A percentile compares a stretch with the other conserved stretches of the same genome.
phyloP scores from a whole-genome alignment of 2,888 invertebrate genomes.

The Standfussiana lucernea region DNA sequence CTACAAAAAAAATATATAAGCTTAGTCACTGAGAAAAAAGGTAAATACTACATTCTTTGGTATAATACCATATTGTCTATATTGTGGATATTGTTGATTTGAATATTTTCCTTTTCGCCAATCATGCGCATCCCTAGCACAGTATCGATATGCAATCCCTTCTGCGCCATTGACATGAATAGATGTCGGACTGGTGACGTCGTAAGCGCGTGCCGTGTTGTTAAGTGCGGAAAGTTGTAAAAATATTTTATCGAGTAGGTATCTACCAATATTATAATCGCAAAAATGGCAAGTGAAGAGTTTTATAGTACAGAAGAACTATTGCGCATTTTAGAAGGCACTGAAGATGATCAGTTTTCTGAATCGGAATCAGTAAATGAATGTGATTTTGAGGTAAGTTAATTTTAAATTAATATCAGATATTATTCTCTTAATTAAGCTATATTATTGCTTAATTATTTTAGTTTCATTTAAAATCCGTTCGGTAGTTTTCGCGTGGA shows the following conservation, averaged over 20 bases:
- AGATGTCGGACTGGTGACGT: conserved; percentile 37
- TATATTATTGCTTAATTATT: neutral
- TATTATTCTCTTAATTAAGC: too few relatives aligned
- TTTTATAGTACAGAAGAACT: neutral
- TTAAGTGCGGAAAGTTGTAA: conserved; percentile 22
- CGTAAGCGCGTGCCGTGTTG: conserved; percentile 31
- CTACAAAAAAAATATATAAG: conserved; percentile 36
- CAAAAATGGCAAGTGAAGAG: conserved; percentile 38
- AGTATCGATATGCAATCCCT: conserved; percentile 35
- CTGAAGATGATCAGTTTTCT: too few relatives aligned
- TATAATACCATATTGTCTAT: conserved; percentile 33
- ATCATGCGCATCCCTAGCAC: conserved; percentile 37
- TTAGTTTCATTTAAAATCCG: neutral
- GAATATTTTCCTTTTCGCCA: conserved; percentile 7
- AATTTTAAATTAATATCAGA: too few relatives aligned
- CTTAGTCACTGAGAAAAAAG: conserved; percentile 34
- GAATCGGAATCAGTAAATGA: too few relatives aligned
- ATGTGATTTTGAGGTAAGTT: too few relatives aligned
- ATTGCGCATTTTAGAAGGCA: too few relatives aligned
- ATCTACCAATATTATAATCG: conserved; percentile 26
- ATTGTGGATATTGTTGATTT: conserved; percentile 18
- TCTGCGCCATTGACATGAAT: conserved; percentile 37
- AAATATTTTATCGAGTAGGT: conserved; percentile 10
- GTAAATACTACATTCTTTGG: conserved; percentile 35
- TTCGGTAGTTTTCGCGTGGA: neutral